phyloP scores from a whole-genome alignment of 1,140 invertebrate genomes.

The Chlorops oryzae region DNA sequence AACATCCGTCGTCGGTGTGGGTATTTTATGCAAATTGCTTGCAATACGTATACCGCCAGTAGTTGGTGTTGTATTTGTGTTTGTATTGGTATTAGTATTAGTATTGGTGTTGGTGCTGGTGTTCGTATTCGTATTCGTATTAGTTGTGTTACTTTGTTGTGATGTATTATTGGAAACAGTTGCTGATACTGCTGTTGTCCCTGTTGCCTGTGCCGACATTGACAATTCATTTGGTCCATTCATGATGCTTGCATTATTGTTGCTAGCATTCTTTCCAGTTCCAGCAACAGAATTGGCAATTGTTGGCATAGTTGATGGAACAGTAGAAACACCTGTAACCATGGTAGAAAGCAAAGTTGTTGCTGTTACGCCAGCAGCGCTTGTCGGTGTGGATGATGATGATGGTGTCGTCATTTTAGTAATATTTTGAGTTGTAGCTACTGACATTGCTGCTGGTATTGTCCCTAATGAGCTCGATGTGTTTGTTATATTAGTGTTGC shows the following conservation, averaged over 20 bases:
- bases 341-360: too few relatives aligned
- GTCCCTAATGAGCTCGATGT: slow-evolving; percentile 7
- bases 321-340: too few relatives aligned
- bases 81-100: slow-evolving; percentile 16
- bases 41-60: slow-evolving; percentile 41
- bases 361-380: too few relatives aligned
- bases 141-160: slow-evolving; percentile 3
- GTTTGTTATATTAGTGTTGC: too few relatives aligned
- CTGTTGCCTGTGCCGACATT: slow-evolving; percentile 17
- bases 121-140: background rate
- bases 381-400: background rate
- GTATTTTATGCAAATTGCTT: slow-evolving; percentile 42
- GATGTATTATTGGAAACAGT: slow-evolving; percentile 5
- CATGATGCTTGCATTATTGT: slow-evolving; percentile 18
- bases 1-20: slow-evolving; percentile 33
- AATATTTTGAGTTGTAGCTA: slow-evolving; percentile 34
- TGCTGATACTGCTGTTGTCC: slow-evolving; percentile 5
- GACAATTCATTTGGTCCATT: slow-evolving; percentile 31
- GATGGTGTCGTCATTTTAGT: background rate
- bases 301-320: too few relatives aligned
- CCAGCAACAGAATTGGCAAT: too few relatives aligned
- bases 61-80: slow-evolving; percentile 12
- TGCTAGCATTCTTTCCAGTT: too few relatives aligned
- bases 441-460: slow-evolving; percentile 16
- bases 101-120: slow-evolving; percentile 4